A percentile compares a stretch with the other conserved stretches of the same genome.
These are phyloP conservation scores for Phataginus tricuspis DNA, from an alignment of 2,797 vertebrate genomes.

Conservation along the genomic window DNA sequence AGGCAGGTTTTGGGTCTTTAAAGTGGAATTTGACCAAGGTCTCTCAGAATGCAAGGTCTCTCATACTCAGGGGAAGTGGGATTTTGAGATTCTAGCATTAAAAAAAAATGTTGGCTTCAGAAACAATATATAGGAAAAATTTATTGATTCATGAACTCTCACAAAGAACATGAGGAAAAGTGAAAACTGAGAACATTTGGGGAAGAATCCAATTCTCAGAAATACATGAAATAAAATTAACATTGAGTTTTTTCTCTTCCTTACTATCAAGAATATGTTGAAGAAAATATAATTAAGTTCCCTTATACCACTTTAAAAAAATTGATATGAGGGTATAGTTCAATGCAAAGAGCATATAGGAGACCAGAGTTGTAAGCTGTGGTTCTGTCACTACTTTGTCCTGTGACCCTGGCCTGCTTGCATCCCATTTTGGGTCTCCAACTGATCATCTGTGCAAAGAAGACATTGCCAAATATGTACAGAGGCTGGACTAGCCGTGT, in stretches of 20 bases:
- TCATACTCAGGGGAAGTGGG: background rate
- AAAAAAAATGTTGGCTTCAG: background rate
- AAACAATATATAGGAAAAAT: conserved; percentile 35
- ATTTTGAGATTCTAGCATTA: background rate
- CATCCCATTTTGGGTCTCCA: background rate
- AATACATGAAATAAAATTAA: background rate
- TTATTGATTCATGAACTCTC: conserved; percentile 37
- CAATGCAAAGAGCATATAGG: background rate
- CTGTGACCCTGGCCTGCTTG: background rate
- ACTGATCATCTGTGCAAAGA: background rate
- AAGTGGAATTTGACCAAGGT: conserved; percentile 13
- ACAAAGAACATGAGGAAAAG: conserved; percentile 54
- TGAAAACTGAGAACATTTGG: conserved; percentile 42
- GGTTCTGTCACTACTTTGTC: background rate
- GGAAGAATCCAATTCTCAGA: conserved; percentile 28
- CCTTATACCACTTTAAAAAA: background rate
- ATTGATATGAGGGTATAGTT: background rate
- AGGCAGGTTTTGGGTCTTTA: background rate
- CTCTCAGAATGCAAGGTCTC: background rate
- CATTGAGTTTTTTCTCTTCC: background rate
- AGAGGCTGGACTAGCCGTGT: background rate
- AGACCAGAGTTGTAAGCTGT: background rate
- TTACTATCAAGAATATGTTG: background rate
- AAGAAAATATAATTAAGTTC: background rate
- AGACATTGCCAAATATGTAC: background rate